Base-by-base conservation (phyloP, 37 sponge, comb jelly and placozoan species). In the Eunapius fragilis region DNA sequence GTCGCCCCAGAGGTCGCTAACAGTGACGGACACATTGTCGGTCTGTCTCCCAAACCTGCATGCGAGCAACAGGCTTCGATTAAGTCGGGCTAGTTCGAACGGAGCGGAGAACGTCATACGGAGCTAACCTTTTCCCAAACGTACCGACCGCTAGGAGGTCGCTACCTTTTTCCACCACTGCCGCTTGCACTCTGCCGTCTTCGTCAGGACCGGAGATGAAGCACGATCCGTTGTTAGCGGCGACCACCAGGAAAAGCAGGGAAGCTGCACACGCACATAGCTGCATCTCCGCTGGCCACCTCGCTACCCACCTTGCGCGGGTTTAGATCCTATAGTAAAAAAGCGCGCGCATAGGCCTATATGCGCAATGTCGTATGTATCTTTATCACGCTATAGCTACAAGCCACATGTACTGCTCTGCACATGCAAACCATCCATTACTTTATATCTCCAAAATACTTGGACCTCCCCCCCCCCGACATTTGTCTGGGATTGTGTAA, bases 1-100 rank as follows among this genome's bases (percentile, higher is more conserved):
- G 72, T 91, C 84, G 2, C 75, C 80, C 38, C 24, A 30, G 32
- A 91, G 88, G 27, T 17, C 14, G 58, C 14, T 58, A 2, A 58
- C 1, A 2, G 14, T 58, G 17, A 58, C 58, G 58, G 22, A 12
- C 6, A 58, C 58, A 10, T 17, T 19, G 58, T 11, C 17, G 2
- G 58, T 58, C 58, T 58, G 58, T 58, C 58, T 58, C 22, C 58
- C 14, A 1, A 58, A 58, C 22, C 58, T 58, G 14, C 58, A 10
- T 19, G 3, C 41, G 41, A 41, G 6, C 6, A 58, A 11, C 41
- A 41, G 41, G 41, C 41, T 3, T 41, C 41, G 6, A 3, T 3
- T 41, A 41, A n/a, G n/a, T n/a, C n/a, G n/a, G n/a, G n/a, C n/a
- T 41, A 9, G 41, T 9, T 41, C 41, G 41, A 41, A 9, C 41